Evolutionary conservation across 2,888 invertebrate species (phyloP).

Genomic region (Syrista parreyssii): DNA sequence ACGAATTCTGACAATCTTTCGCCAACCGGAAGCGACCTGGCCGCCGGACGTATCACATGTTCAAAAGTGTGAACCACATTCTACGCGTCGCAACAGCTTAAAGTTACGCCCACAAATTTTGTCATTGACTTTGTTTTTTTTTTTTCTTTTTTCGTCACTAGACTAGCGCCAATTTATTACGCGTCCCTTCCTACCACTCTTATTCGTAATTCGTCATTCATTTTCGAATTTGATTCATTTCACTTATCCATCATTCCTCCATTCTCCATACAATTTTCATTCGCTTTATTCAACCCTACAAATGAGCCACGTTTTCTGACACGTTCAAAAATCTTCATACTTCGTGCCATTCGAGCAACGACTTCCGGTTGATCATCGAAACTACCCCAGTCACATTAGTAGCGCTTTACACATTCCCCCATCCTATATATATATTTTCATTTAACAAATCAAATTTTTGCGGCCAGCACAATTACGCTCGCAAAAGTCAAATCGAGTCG

Average conservation of each 20-base stretch:
- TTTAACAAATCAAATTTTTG: background rate
- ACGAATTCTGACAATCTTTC: conserved; percentile 9
- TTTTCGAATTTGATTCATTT: background rate
- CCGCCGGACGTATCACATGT: conserved; percentile 59
- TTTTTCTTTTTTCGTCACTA: background rate
- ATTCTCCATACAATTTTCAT: conserved; percentile 9
- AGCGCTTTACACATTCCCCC: background rate
- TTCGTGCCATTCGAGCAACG: background rate
- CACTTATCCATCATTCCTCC: background rate
- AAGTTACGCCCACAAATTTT: conserved; percentile 4
- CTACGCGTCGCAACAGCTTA: conserved; percentile 10
- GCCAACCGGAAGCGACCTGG: conserved; percentile 20
- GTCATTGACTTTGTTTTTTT: background rate
- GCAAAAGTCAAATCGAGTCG: background rate
- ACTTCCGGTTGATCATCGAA: background rate
- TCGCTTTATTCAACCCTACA: conserved; percentile 6
- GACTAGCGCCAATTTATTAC: conserved; percentile 11
- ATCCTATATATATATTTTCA: background rate
- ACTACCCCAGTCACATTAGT: background rate
- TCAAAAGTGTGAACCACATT: conserved; percentile 54
- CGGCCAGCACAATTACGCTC: background rate
- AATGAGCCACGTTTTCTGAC: background rate
- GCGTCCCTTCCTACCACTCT: background rate
- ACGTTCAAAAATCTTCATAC: background rate
- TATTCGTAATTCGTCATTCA: background rate